Base-by-base conservation (phyloP, 2,888 invertebrate species). In the Alsophila aescularia region DNA sequence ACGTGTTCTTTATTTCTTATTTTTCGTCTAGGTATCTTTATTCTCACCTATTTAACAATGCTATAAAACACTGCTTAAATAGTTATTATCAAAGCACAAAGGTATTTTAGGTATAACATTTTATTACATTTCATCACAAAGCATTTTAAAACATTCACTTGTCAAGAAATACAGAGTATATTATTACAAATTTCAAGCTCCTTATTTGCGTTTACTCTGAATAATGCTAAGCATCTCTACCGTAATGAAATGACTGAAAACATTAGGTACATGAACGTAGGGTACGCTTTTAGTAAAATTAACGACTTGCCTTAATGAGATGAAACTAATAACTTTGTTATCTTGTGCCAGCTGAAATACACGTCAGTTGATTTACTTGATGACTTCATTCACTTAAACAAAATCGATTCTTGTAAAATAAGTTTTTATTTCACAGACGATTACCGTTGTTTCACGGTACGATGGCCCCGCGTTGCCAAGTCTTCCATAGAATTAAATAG, bases 401-500 rank as follows among this genome's bases (percentile, higher is more conserved):
- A 29, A 35, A 63, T 55, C 24, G 57, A 42, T 61, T 52, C 41
- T 52, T 45, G 16, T 36, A 56, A 41, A 58, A 62, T 24, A 53
- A 43, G 43, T 31, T 35, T 61, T 45, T 67, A 44, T 66, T 56
- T 56, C 52, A 60, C 45, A 59, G 52, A 39, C 52, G 53, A 66
- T 64, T 66, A 69, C 67, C 61, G 72, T 66, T 66, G 68, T 51
- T 52, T 60, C 60, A 69, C 58, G 63, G 60, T 52, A 58, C 68
- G 55, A 58, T 51, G 59, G 50, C 56, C 53, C 43, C 60, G 58
- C 43, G 57, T 52, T 41, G 52, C 41, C 53, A 52, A 52, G 55
- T 61, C 60, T 63, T 57, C 70, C 75, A 71, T 76, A 71, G 72
- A 79, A 72, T 73, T 69, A 77, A 83, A 72, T 74, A 74, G 80